Base-by-base conservation (phyloP, 2,113 vertebrate genomes). In the Sturnus vulgaris region DNA sequence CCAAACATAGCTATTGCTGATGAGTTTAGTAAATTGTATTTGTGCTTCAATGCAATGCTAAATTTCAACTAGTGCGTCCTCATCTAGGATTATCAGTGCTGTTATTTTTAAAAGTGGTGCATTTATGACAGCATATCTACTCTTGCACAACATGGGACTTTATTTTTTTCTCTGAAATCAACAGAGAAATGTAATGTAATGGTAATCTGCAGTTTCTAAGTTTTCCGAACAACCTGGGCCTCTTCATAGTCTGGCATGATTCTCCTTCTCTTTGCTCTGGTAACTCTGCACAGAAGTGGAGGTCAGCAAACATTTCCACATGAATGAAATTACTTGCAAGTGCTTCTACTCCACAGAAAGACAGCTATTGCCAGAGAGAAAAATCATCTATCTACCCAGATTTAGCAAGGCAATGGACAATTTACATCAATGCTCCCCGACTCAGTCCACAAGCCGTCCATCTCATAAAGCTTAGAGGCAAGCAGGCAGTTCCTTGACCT, bases 21-120 rank as follows among this genome's bases (percentile, higher is more conserved):
- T 68, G 76, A 90, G 63, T 96, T 97, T 94, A 95, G 88, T 86
- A 96, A 96, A 78, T 64, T 89, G 57, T 83, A 70, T 92, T 95
- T 87, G 46, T n/a, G 50, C 63, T 93, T 86, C 47, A 60, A 21
- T 69, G 28, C 44, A 86, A 89, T 88, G 56, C 21, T 44, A 39
- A 89, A 77, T 89, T 86, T 46, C 61, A 88, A 35, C 33, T 13
- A 35, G 39, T 33, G 44, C 66, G 66, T 76, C 71, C 80, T 73
- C 25, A 89, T 96, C 79, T 69, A 60, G 65, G 75, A 66, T 90
- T 56, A 92, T 57, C 84, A 28, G 15, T 88, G 28, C 33, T 60
- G 37, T 64, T 82, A 47, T 68, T 92, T 82, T 47, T 76, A 52
- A 1, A 86, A 86, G 90, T 71, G 19, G 42, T 55, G 63, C 46